phyloP scores from a whole-genome alignment of 2,113 vertebrate genomes.

The Ia io region DNA sequence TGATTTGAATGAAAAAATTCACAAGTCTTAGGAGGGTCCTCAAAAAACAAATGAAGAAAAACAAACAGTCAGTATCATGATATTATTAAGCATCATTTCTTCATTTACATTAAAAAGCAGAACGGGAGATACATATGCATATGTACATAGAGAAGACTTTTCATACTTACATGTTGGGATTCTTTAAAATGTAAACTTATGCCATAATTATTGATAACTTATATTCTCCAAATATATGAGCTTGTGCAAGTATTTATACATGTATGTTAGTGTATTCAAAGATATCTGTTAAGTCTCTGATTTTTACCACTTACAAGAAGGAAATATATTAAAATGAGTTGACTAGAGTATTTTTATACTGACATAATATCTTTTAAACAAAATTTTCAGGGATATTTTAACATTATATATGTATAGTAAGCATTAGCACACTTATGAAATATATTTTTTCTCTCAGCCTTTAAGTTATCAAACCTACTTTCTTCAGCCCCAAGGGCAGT shows the following conservation, averaged over 20 bases:
- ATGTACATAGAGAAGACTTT: not conserved
- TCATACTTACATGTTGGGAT: not conserved
- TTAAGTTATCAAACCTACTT: not conserved
- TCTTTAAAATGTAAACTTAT: not conserved
- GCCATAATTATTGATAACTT: not conserved
- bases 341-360: not conserved
- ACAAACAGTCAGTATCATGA: not conserved
- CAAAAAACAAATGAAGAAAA: not conserved
- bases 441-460: not conserved
- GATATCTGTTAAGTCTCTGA: not conserved
- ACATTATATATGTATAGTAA: not conserved
- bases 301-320: not conserved
- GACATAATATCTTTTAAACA: not conserved
- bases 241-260: not conserved
- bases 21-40: rapidly evolving
- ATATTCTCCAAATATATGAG: not conserved
- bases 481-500: not conserved
- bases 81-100: not conserved
- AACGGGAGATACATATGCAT: not conserved
- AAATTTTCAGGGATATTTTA: not conserved
- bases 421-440: not conserved
- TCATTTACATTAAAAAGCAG: not conserved
- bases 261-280: not conserved
- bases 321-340: not conserved
- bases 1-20: not conserved